Evolutionary conservation across 64 coral and sea anemone genomes (phyloP), one percentile per base, ranked within the genome.

Genomic region (Stylophora pistillata): DNA sequence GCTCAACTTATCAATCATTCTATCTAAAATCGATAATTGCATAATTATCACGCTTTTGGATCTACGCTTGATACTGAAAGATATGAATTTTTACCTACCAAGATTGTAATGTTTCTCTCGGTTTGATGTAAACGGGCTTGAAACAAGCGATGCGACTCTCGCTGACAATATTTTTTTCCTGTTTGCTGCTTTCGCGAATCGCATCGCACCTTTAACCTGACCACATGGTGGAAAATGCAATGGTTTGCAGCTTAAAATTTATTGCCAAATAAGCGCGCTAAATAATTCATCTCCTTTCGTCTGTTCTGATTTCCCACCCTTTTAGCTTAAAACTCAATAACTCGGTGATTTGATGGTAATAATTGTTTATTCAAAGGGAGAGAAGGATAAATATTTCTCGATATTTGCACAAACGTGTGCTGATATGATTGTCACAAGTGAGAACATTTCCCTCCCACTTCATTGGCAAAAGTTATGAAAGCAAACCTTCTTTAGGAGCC

Each of bases 11-110:
- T 97, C 95, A 93, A 97, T 93, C 91, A 97, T 74, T 90, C 77
- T 97, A 97, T 97, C 95, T 97, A 90, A 97, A 97, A 97, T 93
- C 91, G 95, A 97, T 97, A 97, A 97, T 97, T 97, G 95, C 92
- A 97, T 97, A 97, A 97, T 97, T 97, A 97, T 97, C 95, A 97
- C 95, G 86, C 93, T 97, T 94, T 89, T 97, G 91, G 87, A 97
- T 97, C 95, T 97, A 97, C 53, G 81, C 85, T 90, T 86, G 91
- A 97, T 97, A 97, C 76, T 89, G 93, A 92, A 86, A 90, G 95
- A 97, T 89, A 71, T 77, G 77, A 66, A 58, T 90, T 55, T 88
- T 72, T 86, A 90, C 91, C 91, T 93, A 97, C 91, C 82, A 73
- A 23, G 87, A 72, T 74, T 63, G 52, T 74, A 88, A 93, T 82